Conservation (phyloP, 2,113 vertebrate species). For the Corapipo altera region DNA sequence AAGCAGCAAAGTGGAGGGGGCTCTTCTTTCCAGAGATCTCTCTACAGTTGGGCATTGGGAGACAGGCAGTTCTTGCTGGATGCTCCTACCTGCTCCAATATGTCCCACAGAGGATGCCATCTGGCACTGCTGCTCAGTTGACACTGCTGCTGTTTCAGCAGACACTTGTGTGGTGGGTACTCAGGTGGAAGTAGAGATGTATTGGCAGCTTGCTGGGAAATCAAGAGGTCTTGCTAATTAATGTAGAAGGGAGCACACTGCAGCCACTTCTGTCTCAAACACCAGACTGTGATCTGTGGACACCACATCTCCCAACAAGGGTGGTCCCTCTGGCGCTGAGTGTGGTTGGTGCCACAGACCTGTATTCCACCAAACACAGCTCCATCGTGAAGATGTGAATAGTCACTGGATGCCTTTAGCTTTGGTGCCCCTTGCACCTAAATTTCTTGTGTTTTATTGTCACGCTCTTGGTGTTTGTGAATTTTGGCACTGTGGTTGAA, state of each 20-base stretch:
- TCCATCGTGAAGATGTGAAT: neutral
- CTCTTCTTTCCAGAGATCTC: neutral
- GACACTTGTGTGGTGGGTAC: neutral
- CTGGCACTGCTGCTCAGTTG: neutral
- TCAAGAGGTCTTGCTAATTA: neutral
- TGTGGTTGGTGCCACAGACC: neutral
- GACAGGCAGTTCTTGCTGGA: neutral
- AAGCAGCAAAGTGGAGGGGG: neutral
- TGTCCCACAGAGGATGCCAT: neutral
- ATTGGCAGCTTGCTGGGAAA: neutral
- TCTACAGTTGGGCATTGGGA: neutral
- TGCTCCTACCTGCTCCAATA: neutral
- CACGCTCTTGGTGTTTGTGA: slow-evolving; percentile 4
- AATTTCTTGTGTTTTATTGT: slow-evolving; percentile 14
- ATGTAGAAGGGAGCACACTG: neutral
- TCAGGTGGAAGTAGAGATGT: neutral
- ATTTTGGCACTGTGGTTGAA: neutral
- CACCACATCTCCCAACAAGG: neutral
- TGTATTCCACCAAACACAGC: neutral
- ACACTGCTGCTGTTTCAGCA: neutral
- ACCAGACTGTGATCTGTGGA: neutral
- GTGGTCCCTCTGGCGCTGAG: neutral
- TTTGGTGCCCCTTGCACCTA: slow-evolving; percentile 19
- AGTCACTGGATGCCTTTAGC: slow-evolving; percentile 42
- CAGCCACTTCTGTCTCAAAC: neutral